Evolutionary conservation across 2,797 vertebrate species (phyloP), one percentile per base, ranked within the genome.

Genomic region (Myiotriccus ornatus): DNA sequence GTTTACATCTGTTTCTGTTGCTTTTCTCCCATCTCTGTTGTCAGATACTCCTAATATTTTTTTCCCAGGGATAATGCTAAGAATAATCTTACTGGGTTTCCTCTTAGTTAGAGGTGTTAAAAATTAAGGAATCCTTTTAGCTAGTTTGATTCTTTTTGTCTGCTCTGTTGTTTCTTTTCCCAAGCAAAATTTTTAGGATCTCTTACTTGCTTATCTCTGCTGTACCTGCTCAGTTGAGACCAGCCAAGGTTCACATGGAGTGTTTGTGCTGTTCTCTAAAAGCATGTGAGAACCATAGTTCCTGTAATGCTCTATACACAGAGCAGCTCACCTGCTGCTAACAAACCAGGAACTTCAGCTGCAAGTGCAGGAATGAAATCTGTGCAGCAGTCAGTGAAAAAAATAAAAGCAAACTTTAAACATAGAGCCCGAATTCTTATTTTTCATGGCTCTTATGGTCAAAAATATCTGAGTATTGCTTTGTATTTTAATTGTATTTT

Each of bases 281-380:
- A 62, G 24, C 9, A n/a, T 59, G 2, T 0, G 0, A 79, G 50
- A 52, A 16, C 27, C 49, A 30, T 41, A 19, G 2, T 47, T 70
- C 44, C 24, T 85, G 25, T 24, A 17, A 46, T 9, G 30, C 27
- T 16, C 24, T 30, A 1, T 15, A 21, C 22, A 22, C 18, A 79
- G 52, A 53, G 27, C 30, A 41, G 19, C 59, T 43, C 17, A 35
- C 37, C 22, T 46, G 14, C 30, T 35, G 46, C 50, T 14, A 32
- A 46, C 64, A 57, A 50, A 39, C 53, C 39, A 67, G 35, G 17
- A 88, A 34, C 30, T 13, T 25, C 34, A 50, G 35, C 50, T 83
- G 68, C 63, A 43, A 53, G 30, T 25, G 16, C 4, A 4, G 43
- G 59, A 73, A 62, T 49, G 30, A 50, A 55, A 68, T 52, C 52